Conservation (phyloP, 2,888 invertebrate genomes). For the Pristionchus mayeri region DNA sequence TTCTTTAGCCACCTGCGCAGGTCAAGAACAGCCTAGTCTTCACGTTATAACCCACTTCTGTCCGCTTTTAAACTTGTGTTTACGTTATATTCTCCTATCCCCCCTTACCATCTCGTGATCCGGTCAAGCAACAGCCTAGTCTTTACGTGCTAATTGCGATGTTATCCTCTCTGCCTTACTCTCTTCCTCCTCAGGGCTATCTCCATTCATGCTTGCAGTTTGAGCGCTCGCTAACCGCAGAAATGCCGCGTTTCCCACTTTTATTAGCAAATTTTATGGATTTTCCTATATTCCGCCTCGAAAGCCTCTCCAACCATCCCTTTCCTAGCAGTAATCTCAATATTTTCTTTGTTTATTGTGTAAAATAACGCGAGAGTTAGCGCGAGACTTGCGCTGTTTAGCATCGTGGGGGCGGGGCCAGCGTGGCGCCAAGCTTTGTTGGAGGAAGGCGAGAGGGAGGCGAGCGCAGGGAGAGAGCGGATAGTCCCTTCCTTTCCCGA, state of each 20-base stretch:
- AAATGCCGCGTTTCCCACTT: background rate
- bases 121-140: too few relatives aligned
- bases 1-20: too few relatives aligned
- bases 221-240: background rate
- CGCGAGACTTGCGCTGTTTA: background rate
- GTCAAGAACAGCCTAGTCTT: too few relatives aligned
- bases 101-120: too few relatives aligned
- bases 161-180: too few relatives aligned
- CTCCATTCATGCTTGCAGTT: constrained; percentile 40
- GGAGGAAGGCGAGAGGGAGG: constrained; percentile 12
- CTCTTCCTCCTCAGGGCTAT: too few relatives aligned
- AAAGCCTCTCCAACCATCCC: too few relatives aligned
- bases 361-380: background rate
- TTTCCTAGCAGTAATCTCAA: background rate
- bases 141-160: too few relatives aligned
- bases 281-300: background rate
- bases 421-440: background rate
- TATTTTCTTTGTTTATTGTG: too few relatives aligned
- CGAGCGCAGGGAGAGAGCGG: background rate
- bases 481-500: background rate
- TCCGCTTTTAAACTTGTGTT: too few relatives aligned
- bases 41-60: too few relatives aligned
- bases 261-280: background rate
- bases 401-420: background rate
- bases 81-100: too few relatives aligned